phyloP scores from a whole-genome alignment of 2,888 invertebrate species.

The Drosophila falleni region DNA sequence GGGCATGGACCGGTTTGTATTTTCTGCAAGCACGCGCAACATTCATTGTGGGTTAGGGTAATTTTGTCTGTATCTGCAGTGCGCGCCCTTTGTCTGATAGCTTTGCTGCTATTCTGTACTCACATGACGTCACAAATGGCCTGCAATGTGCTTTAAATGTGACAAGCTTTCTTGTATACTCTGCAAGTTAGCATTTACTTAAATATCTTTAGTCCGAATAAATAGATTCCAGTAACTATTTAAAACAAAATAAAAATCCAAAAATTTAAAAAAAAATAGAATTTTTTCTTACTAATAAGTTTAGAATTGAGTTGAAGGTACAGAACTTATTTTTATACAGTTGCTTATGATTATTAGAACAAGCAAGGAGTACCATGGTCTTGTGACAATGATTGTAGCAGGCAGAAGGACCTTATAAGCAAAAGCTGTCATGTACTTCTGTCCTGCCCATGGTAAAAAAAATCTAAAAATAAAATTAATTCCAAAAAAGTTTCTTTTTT shows the following conservation, averaged over 20 bases:
- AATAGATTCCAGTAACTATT: background rate
- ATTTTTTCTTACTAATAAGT: too few relatives aligned
- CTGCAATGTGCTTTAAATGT: background rate
- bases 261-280: too few relatives aligned
- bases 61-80: conserved; percentile 70
- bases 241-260: too few relatives aligned
- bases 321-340: background rate
- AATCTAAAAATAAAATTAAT: too few relatives aligned
- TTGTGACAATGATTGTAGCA: background rate
- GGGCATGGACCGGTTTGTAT: conserved; percentile 69
- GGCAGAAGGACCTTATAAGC: too few relatives aligned
- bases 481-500: too few relatives aligned
- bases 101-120: conserved; percentile 13
- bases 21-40: conserved; percentile 41
- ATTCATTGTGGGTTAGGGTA: conserved; percentile 63
- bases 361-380: background rate
- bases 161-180: conserved; percentile 10
- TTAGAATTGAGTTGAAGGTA: too few relatives aligned
- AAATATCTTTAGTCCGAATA: too few relatives aligned
- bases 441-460: too few relatives aligned
- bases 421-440: too few relatives aligned
- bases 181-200: background rate
- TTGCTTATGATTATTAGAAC: background rate
- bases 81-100: conserved; percentile 45
- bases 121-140: conserved; percentile 51